These are phyloP conservation scores for Encarsia formosa DNA, from an alignment of 2,888 invertebrate genomes.

Conservation along the genomic window DNA sequence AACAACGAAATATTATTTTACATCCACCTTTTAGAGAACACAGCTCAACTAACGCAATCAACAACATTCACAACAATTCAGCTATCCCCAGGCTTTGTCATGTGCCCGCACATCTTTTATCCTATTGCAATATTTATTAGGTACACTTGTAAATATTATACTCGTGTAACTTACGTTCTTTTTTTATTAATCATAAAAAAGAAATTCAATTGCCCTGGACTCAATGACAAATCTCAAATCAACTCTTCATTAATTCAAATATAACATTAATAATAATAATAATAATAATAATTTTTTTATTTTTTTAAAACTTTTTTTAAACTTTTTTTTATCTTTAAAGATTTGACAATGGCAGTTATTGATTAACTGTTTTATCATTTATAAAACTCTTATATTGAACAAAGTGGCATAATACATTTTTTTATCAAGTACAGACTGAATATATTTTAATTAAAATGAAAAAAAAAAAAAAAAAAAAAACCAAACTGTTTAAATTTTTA, in stretches of 20 bases:
- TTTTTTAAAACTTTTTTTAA: too few species aligned
- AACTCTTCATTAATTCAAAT: conserved; percentile 18
- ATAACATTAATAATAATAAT: conserved; percentile 5
- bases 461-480: conserved; percentile 16
- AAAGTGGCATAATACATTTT: conserved; percentile 14
- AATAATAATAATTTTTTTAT: conserved; percentile 21
- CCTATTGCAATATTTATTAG: conserved; percentile 19
- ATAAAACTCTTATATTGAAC: conserved; percentile 22
- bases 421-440: conserved; percentile 12
- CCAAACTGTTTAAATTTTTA: conserved; percentile 13
- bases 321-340: conserved; percentile 15
- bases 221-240: conserved; percentile 23
- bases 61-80: conserved; percentile 39
- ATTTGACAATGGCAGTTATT: conserved; percentile 27
- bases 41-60: conserved; percentile 37
- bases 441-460: conserved; percentile 4
- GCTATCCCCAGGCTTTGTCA: conserved; percentile 36
- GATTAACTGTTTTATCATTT: conserved; percentile 17
- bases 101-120: conserved; percentile 33
- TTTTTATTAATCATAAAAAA: conserved; percentile 24
- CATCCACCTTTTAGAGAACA: conserved; percentile 24
- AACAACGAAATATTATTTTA: conserved; percentile 21
- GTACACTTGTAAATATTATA: conserved; percentile 24
- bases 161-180: conserved; percentile 24
- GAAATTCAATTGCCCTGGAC: conserved; percentile 22